Evolutionary conservation across 1,140 invertebrate species (phyloP).

Genomic region (Drosophila nannoptera): DNA sequence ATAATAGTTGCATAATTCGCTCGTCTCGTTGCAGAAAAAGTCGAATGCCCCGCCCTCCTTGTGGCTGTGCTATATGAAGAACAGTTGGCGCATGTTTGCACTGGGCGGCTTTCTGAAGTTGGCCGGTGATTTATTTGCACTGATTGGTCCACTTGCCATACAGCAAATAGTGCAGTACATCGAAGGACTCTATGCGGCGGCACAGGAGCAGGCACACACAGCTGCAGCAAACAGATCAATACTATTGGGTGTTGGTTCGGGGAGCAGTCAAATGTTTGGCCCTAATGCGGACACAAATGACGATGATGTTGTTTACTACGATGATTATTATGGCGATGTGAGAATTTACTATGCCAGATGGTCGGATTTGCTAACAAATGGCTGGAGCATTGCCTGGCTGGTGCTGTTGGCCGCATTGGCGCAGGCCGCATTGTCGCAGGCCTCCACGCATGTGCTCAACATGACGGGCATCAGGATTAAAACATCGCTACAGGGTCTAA

Average conservation of each 20-base stretch:
- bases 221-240: slow-evolving; percentile 17
- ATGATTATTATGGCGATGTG: slow-evolving; percentile 48
- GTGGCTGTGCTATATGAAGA: slow-evolving; percentile 85
- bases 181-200: slow-evolving; percentile 62
- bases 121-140: slow-evolving; percentile 86
- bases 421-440: slow-evolving; percentile 91
- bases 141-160: slow-evolving; percentile 88
- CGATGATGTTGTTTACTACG: slow-evolving; percentile 31
- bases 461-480: slow-evolving; percentile 89
- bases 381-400: slow-evolving; percentile 87
- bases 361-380: slow-evolving; percentile 85
- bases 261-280: slow-evolving; percentile 13
- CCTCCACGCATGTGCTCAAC: slow-evolving; percentile 89
- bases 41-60: slow-evolving; percentile 78
- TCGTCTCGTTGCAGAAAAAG: slow-evolving; percentile 58
- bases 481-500: slow-evolving; percentile 86
- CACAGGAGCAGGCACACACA: slow-evolving; percentile 10
- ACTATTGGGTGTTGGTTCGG: neutral
- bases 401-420: slow-evolving; percentile 86
- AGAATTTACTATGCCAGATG: slow-evolving; percentile 80
- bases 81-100: slow-evolving; percentile 86
- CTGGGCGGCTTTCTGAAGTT: slow-evolving; percentile 87
- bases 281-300: slow-evolving; percentile 46
- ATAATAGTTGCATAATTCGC: neutral
- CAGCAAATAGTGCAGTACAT: slow-evolving; percentile 87